These are phyloP conservation scores for Zonitis immaculata DNA, from an alignment of 2,888 invertebrate genomes.

Conservation along the genomic window DNA sequence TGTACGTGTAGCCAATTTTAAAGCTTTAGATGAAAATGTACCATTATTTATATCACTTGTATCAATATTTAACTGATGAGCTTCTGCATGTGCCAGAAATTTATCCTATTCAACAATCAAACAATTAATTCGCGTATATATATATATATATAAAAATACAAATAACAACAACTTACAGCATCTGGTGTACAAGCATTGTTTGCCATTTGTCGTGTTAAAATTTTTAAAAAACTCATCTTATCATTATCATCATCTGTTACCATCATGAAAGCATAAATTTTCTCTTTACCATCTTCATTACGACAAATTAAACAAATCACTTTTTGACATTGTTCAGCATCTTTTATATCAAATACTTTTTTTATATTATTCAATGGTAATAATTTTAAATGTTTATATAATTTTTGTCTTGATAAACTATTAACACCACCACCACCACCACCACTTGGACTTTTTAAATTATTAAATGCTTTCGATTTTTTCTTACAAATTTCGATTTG, in stretches of 20 bases:
- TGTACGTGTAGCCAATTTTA: constrained; percentile 81
- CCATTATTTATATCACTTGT: constrained; percentile 82
- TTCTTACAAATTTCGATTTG: constrained; percentile 89
- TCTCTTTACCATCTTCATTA: constrained; percentile 81
- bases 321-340: constrained; percentile 79
- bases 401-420: constrained; percentile 65
- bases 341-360: constrained; percentile 84
- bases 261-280: constrained; percentile 81
- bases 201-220: constrained; percentile 85
- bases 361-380: constrained; percentile 86
- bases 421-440: constrained; percentile 34
- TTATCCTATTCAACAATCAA: constrained; percentile 61
- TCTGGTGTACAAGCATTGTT: constrained; percentile 90
- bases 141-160: too few relatives aligned
- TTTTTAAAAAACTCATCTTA: constrained; percentile 75
- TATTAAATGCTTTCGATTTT: constrained; percentile 70
- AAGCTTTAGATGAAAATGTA: constrained; percentile 85
- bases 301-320: constrained; percentile 88
- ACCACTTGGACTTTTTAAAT: constrained; percentile 60
- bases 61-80: constrained; percentile 81
- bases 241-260: constrained; percentile 64
- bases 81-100: constrained; percentile 71
- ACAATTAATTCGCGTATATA: constrained; percentile 10
- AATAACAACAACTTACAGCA: constrained; percentile 61
- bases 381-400: constrained; percentile 86